Base-by-base conservation (phyloP, 2,888 invertebrate species). In the Morpho helenor region DNA sequence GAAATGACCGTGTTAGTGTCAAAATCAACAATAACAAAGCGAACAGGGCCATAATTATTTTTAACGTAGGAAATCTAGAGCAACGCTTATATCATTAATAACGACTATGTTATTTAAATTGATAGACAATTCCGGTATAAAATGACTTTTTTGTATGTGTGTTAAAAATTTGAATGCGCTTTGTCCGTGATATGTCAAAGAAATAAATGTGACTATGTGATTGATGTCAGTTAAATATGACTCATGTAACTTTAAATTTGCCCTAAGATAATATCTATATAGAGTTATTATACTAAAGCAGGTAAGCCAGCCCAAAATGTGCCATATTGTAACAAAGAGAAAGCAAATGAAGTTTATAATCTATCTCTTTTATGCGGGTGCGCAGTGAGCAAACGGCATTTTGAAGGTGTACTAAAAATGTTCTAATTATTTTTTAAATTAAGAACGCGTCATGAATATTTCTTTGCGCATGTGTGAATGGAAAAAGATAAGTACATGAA, bases 11-110 rank as follows among this genome's bases (percentile, higher is more conserved):
- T 31, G 31, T 5, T 31, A 53, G 39, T 57, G 52, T 57, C 50
- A 43, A 59, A 52, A 9, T 46, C 43, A 71, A 75, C 43, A 76
- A 70, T 60, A 55, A 46, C 44, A 76, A 77, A 77, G 76, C 68
- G 61, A 53, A 59, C 50, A 49, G 23, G n/a, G 16, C 42, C 16
- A 61, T 59, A 52, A 61, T 43, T 39, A 22, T 45, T 56, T 50
- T 50, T 16, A 52, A 59, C 40, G 22, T 56, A 59, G 61, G 58
- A 61, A 61, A 59, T 50, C 22, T 10, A 16, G 22, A 46, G 31
- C 56, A 59, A 61, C 56, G 61, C 44, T 54, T 46, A 52, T 31
- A 41, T 52, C 51, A 49, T 55, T 55, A 51, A 56, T 56, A 41
- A 49, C 16, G 44, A 49, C n/a, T 22, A 46, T 52, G 51, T 45